Evolutionary conservation across 1,140 invertebrate species (phyloP).

Genomic region (Harpegnathos saltator): DNA sequence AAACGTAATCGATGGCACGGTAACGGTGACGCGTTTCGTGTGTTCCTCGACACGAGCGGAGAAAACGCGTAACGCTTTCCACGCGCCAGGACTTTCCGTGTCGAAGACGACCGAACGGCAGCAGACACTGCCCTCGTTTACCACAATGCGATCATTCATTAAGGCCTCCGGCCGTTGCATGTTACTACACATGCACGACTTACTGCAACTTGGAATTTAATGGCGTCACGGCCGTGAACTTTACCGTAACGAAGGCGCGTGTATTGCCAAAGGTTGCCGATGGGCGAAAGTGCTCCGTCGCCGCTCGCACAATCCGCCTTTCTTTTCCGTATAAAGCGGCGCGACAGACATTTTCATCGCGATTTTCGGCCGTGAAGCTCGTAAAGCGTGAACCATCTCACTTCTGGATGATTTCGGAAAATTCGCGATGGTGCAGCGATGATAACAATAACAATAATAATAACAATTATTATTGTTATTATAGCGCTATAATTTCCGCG

Average conservation of each 20-base stretch:
- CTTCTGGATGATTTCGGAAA: no score
- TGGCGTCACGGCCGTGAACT: conserved; percentile 58
- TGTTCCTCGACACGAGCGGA: not conserved
- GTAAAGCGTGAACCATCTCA: no score
- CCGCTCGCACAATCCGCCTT: not conserved
- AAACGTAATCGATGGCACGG: not conserved
- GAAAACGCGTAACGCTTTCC: not conserved
- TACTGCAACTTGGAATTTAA: conserved; percentile 57
- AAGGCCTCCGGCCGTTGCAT: conserved; percentile 44
- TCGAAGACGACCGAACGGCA: conserved; percentile 7
- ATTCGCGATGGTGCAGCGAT: no score
- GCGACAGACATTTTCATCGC: no score
- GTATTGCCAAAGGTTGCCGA: conserved; percentile 52
- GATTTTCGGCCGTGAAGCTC: no score
- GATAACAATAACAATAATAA: no score
- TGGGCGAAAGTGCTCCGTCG: not conserved
- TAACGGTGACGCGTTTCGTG: no score
- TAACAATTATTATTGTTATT: no score
- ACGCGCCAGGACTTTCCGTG: not conserved
- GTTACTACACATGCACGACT: conserved; percentile 32
- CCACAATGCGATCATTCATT: conserved; percentile 65
- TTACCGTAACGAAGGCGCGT: conserved; percentile 15
- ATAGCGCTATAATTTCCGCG: no score
- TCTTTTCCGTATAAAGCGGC: not conserved
- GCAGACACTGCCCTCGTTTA: conserved; percentile 20